These are phyloP conservation scores for Mylabris phalerata DNA, from an alignment of 1,140 invertebrate species.

Conservation along the genomic window DNA sequence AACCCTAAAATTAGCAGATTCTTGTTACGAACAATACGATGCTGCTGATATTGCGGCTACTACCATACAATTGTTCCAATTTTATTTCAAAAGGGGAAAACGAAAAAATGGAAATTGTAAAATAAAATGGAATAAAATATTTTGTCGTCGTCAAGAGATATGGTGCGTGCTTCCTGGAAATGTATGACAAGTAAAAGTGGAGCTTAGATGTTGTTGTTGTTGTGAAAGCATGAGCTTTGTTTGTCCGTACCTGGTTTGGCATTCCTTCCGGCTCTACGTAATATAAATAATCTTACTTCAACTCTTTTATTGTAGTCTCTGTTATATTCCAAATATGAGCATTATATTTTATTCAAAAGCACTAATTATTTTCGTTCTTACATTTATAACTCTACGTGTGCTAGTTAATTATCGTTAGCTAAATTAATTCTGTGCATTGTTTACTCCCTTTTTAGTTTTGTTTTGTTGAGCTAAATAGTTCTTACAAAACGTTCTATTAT, in stretches of 20 bases:
- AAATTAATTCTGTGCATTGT: slow-evolving; percentile 18
- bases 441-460: neutral
- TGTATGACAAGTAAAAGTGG: too few relatives aligned
- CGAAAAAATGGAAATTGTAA: too few relatives aligned
- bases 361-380: slow-evolving; percentile 21
- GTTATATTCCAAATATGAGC: slow-evolving; percentile 22
- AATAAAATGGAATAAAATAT: too few relatives aligned
- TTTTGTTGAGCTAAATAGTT: neutral
- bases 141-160: too few relatives aligned
- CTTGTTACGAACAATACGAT: neutral
- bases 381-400: slow-evolving; percentile 3
- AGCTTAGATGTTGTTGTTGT: too few relatives aligned
- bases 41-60: too few relatives aligned
- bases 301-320: slow-evolving; percentile 20
- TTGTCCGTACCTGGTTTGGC: slow-evolving; percentile 13
- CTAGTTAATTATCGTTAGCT: slow-evolving; percentile 14
- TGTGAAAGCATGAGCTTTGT: slow-evolving; percentile 8
- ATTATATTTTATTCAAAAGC: slow-evolving; percentile 16
- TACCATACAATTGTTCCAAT: too few relatives aligned
- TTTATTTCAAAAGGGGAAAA: too few relatives aligned
- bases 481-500: too few relatives aligned
- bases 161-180: slow-evolving; percentile 6
- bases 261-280: slow-evolving; percentile 22
- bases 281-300: slow-evolving; percentile 24
- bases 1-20: slow-evolving; percentile 24